Evolutionary conservation across 1,140 invertebrate species (phyloP), one percentile per base, ranked within the genome.

Genomic region (Drosophila nigrodunni): DNA sequence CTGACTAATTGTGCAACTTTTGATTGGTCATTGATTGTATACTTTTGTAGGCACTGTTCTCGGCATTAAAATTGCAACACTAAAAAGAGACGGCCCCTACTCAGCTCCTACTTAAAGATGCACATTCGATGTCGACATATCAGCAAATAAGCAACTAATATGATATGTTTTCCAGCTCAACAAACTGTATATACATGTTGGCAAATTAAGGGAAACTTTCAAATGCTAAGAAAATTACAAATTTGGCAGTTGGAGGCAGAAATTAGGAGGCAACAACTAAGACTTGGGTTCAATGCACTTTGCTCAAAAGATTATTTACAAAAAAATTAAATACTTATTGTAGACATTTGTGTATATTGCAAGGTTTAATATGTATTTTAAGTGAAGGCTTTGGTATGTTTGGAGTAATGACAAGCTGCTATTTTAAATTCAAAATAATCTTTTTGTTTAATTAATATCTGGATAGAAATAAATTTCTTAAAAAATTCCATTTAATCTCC

Each of bases 11-110:
- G 79, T 75, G 61, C 85, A 89, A 83, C 77, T 80, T 88, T 88
- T 88, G 83, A 88, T 88, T 88, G 83, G 83, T 65, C 83, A 83
- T 77, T 82, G 73, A 88, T 77, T 77, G 80, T 76, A 80, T 75
- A 71, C 67, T 66, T 62, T 72, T 58, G 50, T 55, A 15, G 50
- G 59, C 39, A 71, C 39, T 64, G 60, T 52, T 70, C 74, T 64
- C 67, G 54, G 74, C 80, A 88, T 88, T 88, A 88, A 89, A 80
- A 49, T 88, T 88, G 78, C 82, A 86, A 66, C 60, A 77, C 74
- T 77, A 77, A 83, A 83, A 80, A 78, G 43, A 72, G 62, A 57
- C 39, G 35, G 30, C 41, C 41, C 60, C 15, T 21, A 7, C 15
- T 44, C 49, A 62, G 37, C 74, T 73, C 49, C 37, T 65, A 61